phyloP scores from a whole-genome alignment of 2,888 invertebrate species.

The Drosophila rubida region DNA sequence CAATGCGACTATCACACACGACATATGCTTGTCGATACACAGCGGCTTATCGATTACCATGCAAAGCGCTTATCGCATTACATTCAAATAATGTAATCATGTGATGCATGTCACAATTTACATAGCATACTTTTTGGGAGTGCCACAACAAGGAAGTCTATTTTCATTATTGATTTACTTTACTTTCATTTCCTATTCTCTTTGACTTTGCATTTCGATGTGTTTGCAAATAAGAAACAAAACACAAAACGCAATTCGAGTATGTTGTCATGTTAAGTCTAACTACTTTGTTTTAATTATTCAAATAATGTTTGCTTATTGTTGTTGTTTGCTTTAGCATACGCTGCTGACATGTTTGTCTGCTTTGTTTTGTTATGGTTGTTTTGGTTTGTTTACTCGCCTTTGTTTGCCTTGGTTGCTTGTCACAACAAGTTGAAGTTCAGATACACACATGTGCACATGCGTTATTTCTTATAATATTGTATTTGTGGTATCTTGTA shows the following conservation, averaged over 20 bases:
- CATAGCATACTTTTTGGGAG: slow-evolving; percentile 40
- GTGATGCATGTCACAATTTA: neutral
- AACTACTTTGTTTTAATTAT: slow-evolving; percentile 57
- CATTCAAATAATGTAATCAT: neutral
- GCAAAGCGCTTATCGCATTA: neutral
- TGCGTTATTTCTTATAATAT: neutral
- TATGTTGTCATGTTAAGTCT: slow-evolving; percentile 10
- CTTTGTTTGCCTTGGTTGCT: slow-evolving; percentile 40
- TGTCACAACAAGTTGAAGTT: slow-evolving; percentile 53
- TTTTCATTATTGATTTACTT: neutral
- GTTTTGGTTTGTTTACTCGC: slow-evolving; percentile 42
- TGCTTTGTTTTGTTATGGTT: slow-evolving; percentile 32
- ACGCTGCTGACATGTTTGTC: slow-evolving; percentile 47
- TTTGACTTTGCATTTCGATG: slow-evolving; percentile 9
- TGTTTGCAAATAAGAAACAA: neutral
- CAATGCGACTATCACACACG: too few species aligned
- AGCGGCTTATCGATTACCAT: neutral
- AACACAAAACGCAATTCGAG: neutral
- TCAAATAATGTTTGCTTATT: slow-evolving; percentile 51
- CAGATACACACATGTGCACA: slow-evolving; percentile 22
- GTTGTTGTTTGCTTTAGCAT: slow-evolving; percentile 28
- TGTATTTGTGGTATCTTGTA: neutral
- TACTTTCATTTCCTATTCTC: neutral
- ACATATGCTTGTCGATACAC: too few species aligned
- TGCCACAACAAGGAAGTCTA: neutral